phyloP scores from a whole-genome alignment of 2,888 invertebrate genomes.

The Agonopterix arenella region DNA sequence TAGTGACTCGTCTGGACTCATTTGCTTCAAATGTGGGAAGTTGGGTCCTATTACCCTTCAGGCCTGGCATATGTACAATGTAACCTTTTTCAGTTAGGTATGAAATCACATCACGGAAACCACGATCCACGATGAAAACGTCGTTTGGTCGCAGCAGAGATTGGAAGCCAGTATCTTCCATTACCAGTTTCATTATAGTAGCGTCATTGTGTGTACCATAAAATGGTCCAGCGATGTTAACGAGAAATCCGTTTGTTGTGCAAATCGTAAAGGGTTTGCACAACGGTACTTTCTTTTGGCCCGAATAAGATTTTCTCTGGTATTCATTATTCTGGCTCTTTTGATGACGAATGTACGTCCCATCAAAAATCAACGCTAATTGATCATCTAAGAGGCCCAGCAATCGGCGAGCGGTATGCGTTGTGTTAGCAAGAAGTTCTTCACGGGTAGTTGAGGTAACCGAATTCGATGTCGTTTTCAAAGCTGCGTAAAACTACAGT shows the following conservation, averaged over 20 bases:
- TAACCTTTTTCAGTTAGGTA: background rate
- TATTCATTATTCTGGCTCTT: background rate
- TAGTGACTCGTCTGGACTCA: slow-evolving; percentile 2
- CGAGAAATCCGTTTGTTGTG: too few species aligned
- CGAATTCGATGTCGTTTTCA: background rate
- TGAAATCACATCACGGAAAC: background rate
- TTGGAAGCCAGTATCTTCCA: background rate
- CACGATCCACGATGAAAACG: background rate
- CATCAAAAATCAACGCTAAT: background rate
- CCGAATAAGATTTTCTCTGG: background rate
- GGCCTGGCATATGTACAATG: too few species aligned
- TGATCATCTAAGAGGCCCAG: background rate
- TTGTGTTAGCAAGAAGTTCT: background rate
- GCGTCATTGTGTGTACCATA: too few species aligned
- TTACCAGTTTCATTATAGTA: too few species aligned
- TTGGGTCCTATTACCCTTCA: slow-evolving; percentile 3
- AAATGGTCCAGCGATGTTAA: too few species aligned
- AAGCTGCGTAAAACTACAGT: background rate
- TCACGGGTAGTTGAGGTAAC: background rate
- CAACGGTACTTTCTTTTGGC: background rate
- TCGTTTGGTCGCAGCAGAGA: background rate
- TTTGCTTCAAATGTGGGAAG: slow-evolving; percentile 3
- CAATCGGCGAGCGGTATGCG: background rate
- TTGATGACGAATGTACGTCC: background rate
- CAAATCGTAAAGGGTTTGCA: too few species aligned